Base-by-base conservation (phyloP, 2,888 invertebrate genomes). In the Acanthoscelides obtectus region DNA sequence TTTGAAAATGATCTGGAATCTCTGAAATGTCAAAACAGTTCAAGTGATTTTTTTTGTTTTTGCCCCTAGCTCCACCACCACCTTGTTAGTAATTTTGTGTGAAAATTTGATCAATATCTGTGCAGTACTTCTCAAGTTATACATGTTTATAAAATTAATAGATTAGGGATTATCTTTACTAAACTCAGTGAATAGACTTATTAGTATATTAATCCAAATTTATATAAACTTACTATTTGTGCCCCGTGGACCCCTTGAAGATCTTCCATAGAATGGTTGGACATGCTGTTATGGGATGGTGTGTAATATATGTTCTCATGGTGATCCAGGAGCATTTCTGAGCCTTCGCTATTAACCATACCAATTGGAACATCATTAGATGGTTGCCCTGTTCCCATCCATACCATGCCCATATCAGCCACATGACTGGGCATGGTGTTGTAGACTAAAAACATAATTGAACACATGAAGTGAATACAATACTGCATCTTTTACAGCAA, bases 331-430 rank as follows among this genome's bases (percentile, higher is more conserved):
- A 87, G 76, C 80, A 87, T 84, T 76, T 86, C 86, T 25, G 79
- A 79, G 64, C 82, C 79, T 69, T 87, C 87, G 64, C 78, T 80
- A 22, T 82, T 75, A 75, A 85, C 82, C 20, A 86, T 76, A 25
- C 84, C 84, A 77, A 88, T 86, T 70, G 88, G 86, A 77, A 88
- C 83, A 74, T 88, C 88, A 68, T 82, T 80, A 22, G 87, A 84
- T 72, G 87, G 84, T 77, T 88, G 88, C 64, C 86, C 85, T 72
- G 88, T 87, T 66, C 90, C 90, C 91, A 92, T 91, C 91, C 91
- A 92, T 81, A 91, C 88, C 88, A 90, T 89, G 79, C 89, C 88
- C 83, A 89, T 85, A 81, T 90, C 90, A 77, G 88, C 85, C 79
- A 88, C 87, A 77, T 87, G 87, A 77, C 87, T 87, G 77, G 88